A percentile compares a stretch with the other conserved stretches of the same genome.
phyloP scores from a whole-genome alignment of 2,888 invertebrate species.

The Tubulanus polymorphus region DNA sequence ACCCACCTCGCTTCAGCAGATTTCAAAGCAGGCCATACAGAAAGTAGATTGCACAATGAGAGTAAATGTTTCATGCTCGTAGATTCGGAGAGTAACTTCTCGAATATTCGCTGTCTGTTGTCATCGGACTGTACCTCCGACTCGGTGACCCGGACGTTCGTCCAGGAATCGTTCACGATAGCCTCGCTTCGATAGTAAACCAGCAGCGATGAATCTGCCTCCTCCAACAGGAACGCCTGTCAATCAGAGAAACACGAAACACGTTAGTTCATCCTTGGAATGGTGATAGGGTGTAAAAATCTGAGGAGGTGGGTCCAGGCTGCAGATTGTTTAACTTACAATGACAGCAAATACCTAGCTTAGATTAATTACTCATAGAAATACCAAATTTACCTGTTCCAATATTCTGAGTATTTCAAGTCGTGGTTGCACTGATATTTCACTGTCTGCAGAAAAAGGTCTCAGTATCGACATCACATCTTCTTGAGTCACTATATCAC shows the following conservation, averaged over 20 bases:
- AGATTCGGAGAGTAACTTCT: constrained; percentile 27
- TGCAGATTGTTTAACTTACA: too few relatives aligned
- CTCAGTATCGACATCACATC: constrained; percentile 36
- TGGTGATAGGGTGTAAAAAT: too few relatives aligned
- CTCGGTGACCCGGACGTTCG: constrained; percentile 25
- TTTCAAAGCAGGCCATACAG: constrained; percentile 38
- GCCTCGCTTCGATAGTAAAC: constrained; percentile 42
- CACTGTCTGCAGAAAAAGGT: constrained; percentile 42
- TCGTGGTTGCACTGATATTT: constrained; percentile 35
- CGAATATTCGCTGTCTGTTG: constrained; percentile 30
- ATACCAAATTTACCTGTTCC: constrained; percentile 46
- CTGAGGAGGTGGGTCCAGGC: too few relatives aligned
- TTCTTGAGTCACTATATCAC: constrained; percentile 31
- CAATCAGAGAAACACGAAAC: constrained; percentile 8
- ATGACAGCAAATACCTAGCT: too few relatives aligned
- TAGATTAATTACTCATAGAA: too few relatives aligned
- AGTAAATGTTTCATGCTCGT: constrained; percentile 24
- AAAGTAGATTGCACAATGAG: constrained; percentile 33
- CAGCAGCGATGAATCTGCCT: constrained; percentile 34
- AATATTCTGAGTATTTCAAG: constrained; percentile 40
- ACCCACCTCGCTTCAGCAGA: constrained; percentile 12
- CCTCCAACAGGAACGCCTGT: constrained; percentile 37
- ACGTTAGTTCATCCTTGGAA: too few relatives aligned
- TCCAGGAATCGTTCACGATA: constrained; percentile 35
- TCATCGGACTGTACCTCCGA: constrained; percentile 27